A percentile compares a stretch with the other conserved stretches of the same genome.
Conservation (phyloP, 2,888 invertebrate genomes). For the Melanargia galathea region DNA sequence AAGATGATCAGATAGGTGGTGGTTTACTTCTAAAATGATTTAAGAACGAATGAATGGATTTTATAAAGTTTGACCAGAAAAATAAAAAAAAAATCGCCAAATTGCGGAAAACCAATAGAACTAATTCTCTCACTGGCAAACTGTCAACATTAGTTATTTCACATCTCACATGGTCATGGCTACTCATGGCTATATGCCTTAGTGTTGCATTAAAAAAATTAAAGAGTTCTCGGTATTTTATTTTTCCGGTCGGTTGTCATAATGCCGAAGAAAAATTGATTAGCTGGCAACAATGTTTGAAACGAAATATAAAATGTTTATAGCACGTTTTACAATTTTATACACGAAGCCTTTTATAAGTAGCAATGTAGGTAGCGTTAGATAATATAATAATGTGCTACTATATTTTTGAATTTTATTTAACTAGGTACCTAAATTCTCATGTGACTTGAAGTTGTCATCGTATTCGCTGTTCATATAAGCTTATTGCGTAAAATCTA, state of each 20-base stretch:
- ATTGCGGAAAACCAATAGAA: no score
- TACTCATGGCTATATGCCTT: no score
- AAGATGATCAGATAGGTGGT: no score
- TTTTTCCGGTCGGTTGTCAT: no score
- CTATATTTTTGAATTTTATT: conserved; percentile 11
- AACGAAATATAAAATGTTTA: conserved; percentile 9
- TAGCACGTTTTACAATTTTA: conserved; percentile 37
- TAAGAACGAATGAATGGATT: conserved; percentile 10
- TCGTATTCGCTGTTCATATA: background rate
- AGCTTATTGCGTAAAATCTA: background rate
- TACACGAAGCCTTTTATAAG: conserved; percentile 29
- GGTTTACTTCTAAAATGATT: background rate
- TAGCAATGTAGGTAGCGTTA: conserved; percentile 18
- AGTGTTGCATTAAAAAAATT: no score
- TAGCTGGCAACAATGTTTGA: conserved; percentile 9
- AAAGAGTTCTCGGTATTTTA: no score
- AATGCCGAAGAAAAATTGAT: background rate
- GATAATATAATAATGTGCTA: no score
- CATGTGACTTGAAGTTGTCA: conserved; percentile 7
- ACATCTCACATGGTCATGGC: no score
- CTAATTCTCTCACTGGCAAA: no score
- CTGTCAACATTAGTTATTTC: no score
- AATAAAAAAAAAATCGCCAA: no score
- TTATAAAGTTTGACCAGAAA: no score
- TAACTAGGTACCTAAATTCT: conserved; percentile 3